Base-by-base conservation (phyloP, 2,888 invertebrate genomes). In the Lottia scabra region DNA sequence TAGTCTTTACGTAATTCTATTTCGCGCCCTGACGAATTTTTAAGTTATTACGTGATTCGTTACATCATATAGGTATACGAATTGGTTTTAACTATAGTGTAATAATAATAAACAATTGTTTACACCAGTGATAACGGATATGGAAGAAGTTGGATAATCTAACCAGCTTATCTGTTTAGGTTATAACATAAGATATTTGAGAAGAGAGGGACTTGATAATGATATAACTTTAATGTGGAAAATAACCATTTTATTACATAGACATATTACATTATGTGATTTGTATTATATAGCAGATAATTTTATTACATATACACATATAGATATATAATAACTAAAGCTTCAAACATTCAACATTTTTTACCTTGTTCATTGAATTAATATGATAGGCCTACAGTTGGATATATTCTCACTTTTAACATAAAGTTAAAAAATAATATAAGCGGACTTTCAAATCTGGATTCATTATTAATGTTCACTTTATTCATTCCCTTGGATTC, bases 181-280 rank as follows among this genome's bases (percentile, higher is more conserved):
- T 56, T 56, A 56, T 23, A 38, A 38, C 38, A 38, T 38, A 38
- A 38, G 38, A 38, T 38, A 38, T 38, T 38, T 38, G 38, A 38
- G 38, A 38, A 38, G 38, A 38, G 38, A 38, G 38, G 38, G 38
- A 38, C 38, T 38, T 38, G 38, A 38, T 38, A 38, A 56, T 56
- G 56, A 56, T 56, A 56, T 56, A 56, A 56, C 56, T 56, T 56
- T 56, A 56, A 56, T 56, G 56, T 19, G 19, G 56, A 56, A 56
- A 56, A 56, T 56, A 56, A 56, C 56, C 19, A 15, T 56, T 56
- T 56, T 19, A 56, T 56, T 56, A 56, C 56, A 56, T 56, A 56
- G 56, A 23, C 23, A 56, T 56, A 23, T 56, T 56, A 56, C 56
- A 56, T 56, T 56, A 23, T 56, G 19, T 56, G 23, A 56, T 56